phyloP scores from a whole-genome alignment of 2,888 invertebrate genomes.

The Elysia crispata region DNA sequence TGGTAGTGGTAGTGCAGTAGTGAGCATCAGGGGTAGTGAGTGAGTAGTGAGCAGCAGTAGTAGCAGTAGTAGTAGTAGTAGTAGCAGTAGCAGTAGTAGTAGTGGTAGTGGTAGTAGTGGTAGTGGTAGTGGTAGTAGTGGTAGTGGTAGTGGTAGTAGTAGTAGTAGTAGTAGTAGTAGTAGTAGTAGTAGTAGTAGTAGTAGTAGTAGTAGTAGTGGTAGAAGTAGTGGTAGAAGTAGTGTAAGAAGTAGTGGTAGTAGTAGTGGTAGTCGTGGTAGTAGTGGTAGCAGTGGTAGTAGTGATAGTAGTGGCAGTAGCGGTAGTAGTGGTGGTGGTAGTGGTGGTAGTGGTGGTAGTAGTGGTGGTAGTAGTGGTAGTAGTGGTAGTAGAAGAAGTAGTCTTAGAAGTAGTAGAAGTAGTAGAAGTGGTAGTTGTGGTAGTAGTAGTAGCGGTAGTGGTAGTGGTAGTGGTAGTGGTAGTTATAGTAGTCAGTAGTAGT shows the following conservation, averaged over 20 bases:
- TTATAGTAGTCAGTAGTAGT: too few relatives aligned
- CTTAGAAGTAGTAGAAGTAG: too few relatives aligned
- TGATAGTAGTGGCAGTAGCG: background rate
- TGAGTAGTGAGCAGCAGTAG: background rate
- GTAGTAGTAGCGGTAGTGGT: conserved; percentile 6
- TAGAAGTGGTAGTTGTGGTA: too few relatives aligned
- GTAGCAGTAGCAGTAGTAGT: background rate
- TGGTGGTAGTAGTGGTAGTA: background rate
- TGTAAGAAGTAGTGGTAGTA: background rate
- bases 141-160: conserved; percentile 18
- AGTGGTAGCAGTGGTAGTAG: too few relatives aligned
- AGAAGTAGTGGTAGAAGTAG: too few relatives aligned
- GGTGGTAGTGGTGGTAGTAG: background rate
- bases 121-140: conserved; percentile 15
- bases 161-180: background rate
- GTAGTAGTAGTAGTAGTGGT: too few relatives aligned
- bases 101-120: conserved; percentile 15
- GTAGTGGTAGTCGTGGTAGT: background rate
- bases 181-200: background rate
- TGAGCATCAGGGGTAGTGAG: background rate
- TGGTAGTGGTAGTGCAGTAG: background rate
- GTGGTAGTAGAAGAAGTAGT: too few relatives aligned
- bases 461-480: conserved; percentile 22
- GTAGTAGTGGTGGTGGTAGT: conserved; percentile 14
- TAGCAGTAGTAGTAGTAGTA: conserved; percentile 20